These are phyloP conservation scores for Heliconius eleuchia DNA, from an alignment of 1,140 invertebrate genomes.

Conservation along the genomic window DNA sequence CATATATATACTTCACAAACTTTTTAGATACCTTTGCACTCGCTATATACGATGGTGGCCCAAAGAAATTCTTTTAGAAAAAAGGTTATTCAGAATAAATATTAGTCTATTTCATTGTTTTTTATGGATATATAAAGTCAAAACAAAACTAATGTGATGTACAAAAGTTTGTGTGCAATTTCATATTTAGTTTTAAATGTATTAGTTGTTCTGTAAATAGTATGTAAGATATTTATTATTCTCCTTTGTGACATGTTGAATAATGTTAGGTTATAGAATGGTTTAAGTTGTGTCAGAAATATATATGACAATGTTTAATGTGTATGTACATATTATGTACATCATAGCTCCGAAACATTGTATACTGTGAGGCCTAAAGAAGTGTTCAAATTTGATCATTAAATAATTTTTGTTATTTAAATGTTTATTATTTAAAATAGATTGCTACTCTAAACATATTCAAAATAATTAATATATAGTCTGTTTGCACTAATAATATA, in stretches of 20 bases:
- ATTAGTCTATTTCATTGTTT: slow-evolving; percentile 61
- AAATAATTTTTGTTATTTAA: slow-evolving; percentile 6
- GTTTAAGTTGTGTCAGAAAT: not conserved
- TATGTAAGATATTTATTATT: slow-evolving; percentile 48
- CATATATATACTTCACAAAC: slow-evolving; percentile 62
- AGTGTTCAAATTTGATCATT: slow-evolving; percentile 15
- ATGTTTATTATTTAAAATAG: slow-evolving; percentile 20
- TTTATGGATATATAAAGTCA: slow-evolving; percentile 68
- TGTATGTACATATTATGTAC: slow-evolving; percentile 6
- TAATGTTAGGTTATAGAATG: slow-evolving; percentile 23
- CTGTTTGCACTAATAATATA: too few relatives aligned
- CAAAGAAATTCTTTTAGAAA: slow-evolving; percentile 61
- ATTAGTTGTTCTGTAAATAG: slow-evolving; percentile 53
- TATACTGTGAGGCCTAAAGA: not conserved
- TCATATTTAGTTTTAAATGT: slow-evolving; percentile 6
- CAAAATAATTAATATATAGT: slow-evolving; percentile 33
- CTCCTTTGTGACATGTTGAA: slow-evolving; percentile 22
- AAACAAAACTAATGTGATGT: slow-evolving; percentile 53
- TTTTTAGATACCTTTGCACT: slow-evolving; percentile 70
- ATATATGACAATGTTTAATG: not conserved
- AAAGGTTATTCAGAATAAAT: slow-evolving; percentile 62
- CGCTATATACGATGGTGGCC: slow-evolving; percentile 70
- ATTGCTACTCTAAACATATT: slow-evolving; percentile 60
- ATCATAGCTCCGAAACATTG: not conserved
- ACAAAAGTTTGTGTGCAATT: slow-evolving; percentile 19